Conservation (phyloP, 2,113 vertebrate species). For the Halcyon malimbica region DNA sequence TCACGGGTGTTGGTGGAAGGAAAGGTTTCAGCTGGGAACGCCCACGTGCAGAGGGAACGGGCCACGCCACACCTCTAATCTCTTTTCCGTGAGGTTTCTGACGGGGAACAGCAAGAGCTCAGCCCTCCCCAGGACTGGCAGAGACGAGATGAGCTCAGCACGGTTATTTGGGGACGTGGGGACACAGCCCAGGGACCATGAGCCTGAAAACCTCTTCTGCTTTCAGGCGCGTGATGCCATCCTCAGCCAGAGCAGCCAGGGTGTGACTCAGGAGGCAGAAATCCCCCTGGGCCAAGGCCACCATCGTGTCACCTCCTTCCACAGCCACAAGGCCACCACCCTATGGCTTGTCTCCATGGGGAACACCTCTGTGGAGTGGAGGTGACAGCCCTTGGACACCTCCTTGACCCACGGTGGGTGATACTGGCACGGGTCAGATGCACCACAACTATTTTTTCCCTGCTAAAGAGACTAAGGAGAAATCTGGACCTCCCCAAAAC, state of each 20-base stretch:
- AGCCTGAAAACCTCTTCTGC: background rate
- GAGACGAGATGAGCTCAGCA: accelerated
- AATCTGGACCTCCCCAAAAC: background rate
- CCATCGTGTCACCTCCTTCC: background rate
- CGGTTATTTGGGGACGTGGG: accelerated
- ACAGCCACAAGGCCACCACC: background rate
- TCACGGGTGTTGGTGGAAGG: background rate
- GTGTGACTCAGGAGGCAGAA: background rate
- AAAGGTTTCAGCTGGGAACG: background rate
- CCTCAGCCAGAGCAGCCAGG: background rate
- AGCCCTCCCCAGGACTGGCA: accelerated
- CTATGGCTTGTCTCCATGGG: accelerated
- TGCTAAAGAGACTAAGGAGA: accelerated
- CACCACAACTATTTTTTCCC: accelerated
- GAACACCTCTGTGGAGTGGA: background rate
- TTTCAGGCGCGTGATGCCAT: background rate
- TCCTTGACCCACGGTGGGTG: accelerated
- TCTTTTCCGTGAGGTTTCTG: background rate
- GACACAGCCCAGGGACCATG: accelerated
- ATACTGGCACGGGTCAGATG: accelerated
- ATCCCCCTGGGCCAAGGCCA: background rate
- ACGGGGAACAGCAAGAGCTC: accelerated
- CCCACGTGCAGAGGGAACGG: accelerated
- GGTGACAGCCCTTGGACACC: background rate
- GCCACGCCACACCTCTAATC: background rate